Evolutionary conservation across 2,113 vertebrate genomes (phyloP).

Genomic region (Nematolebias whitei): DNA sequence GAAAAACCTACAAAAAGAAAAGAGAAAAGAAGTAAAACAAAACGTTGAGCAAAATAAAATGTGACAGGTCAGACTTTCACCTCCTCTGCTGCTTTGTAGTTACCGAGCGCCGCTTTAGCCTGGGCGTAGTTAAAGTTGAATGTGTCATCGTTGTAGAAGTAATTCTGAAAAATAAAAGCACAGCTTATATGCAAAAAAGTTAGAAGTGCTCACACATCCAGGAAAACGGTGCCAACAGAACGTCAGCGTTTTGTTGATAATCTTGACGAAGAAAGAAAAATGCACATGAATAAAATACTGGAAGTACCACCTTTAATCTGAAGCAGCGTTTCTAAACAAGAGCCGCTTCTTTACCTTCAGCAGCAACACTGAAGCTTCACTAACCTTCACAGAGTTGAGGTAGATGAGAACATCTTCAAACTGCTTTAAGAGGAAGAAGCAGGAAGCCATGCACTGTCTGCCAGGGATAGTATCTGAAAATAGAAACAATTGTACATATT

Average conservation of each 20-base stretch:
- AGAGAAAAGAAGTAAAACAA: not conserved
- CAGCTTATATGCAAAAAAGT: not conserved
- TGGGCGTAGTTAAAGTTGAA: slow-evolving; percentile 99
- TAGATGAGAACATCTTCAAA: slow-evolving; percentile 97
- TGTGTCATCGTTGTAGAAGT: slow-evolving; percentile 95
- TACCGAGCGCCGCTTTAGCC: slow-evolving; percentile 92
- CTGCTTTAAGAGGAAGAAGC: slow-evolving; percentile 93
- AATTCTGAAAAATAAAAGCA: slow-evolving; percentile 82
- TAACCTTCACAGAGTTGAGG: slow-evolving; percentile 97
- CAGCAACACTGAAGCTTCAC: slow-evolving; percentile 19
- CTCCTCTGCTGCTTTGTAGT: slow-evolving; percentile 94
- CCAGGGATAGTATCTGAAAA: slow-evolving; percentile 94
- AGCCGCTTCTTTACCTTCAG: slow-evolving; percentile 17
- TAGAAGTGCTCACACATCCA: slow-evolving; percentile 5
- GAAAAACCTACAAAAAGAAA: slow-evolving; percentile 84
- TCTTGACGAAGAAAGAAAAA: not conserved
- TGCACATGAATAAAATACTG: not conserved
- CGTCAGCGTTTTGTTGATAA: slow-evolving; percentile 1
- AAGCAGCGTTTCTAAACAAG: slow-evolving; percentile 20
- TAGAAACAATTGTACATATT: slow-evolving; percentile 19
- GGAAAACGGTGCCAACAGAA: not conserved
- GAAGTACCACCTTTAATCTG: slow-evolving; percentile 19
- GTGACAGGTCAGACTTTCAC: slow-evolving; percentile 56
- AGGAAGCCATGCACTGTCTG: slow-evolving; percentile 97
- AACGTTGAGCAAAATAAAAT: not conserved